Evolutionary conservation across 2,113 vertebrate genomes (phyloP).

Genomic region (Dipodomys stephensi): DNA sequence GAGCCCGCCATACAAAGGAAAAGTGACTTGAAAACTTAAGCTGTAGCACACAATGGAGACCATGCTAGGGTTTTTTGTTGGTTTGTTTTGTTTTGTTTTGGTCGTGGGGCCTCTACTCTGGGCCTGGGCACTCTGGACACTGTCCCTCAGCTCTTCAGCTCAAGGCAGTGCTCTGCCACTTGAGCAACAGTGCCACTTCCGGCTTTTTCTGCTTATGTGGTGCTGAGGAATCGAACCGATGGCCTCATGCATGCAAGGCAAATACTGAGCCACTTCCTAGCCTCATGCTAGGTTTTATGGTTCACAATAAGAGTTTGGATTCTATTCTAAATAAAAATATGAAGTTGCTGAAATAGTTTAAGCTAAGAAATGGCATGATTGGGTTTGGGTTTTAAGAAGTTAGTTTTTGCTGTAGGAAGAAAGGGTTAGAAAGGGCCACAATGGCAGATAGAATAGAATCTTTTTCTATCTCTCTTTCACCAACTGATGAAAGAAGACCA

Average conservation of each 20-base stretch:
- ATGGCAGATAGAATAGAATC: background rate
- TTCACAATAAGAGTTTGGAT: background rate
- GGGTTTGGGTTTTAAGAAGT: background rate
- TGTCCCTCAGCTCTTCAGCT: too few relatives aligned
- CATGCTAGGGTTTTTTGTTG: background rate
- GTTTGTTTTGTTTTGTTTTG: too few relatives aligned
- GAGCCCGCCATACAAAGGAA: background rate
- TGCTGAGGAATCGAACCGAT: too few relatives aligned
- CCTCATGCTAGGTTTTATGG: background rate
- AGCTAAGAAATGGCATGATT: background rate
- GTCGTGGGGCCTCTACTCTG: too few relatives aligned
- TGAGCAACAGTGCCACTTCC: too few relatives aligned
- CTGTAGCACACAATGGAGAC: background rate
- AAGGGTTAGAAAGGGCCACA: background rate
- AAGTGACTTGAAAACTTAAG: background rate
- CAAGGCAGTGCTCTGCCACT: too few relatives aligned
- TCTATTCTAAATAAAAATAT: constrained; percentile 9
- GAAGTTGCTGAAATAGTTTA: background rate
- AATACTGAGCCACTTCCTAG: too few relatives aligned
- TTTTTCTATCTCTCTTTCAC: background rate
- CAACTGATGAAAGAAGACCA: background rate
- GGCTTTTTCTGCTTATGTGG: too few relatives aligned
- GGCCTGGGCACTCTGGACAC: too few relatives aligned
- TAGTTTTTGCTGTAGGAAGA: constrained; percentile 3
- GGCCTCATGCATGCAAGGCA: too few relatives aligned